A percentile compares a stretch with the other conserved stretches of the same genome.
Evolutionary conservation across 2,888 invertebrate species (phyloP).

Genomic region (Leptinotarsa rubiginosa): DNA sequence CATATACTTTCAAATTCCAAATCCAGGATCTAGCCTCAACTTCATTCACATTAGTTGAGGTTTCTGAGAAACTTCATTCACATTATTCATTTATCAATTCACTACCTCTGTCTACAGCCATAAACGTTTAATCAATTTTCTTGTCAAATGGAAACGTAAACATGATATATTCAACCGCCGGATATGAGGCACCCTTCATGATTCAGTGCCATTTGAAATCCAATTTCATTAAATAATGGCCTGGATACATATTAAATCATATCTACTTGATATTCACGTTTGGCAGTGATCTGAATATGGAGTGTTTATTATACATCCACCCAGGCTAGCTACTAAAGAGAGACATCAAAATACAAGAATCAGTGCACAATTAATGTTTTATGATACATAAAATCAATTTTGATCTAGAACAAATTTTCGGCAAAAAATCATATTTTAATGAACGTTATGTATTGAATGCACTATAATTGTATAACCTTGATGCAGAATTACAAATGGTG

Average conservation of each 20-base stretch:
- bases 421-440: too few relatives aligned
- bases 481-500: too few relatives aligned
- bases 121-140: conserved; percentile 40
- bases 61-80: not conserved
- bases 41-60: too few relatives aligned
- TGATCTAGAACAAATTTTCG: too few relatives aligned
- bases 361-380: not conserved
- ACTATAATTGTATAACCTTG: too few relatives aligned
- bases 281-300: conserved; percentile 6
- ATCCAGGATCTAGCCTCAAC: too few relatives aligned
- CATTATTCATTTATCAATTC: not conserved
- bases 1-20: too few relatives aligned
- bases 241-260: conserved; percentile 17
- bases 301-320: not conserved
- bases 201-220: conserved; percentile 12
- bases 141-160: conserved; percentile 28
- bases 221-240: conserved; percentile 17
- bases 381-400: too few relatives aligned
- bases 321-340: not conserved
- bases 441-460: too few relatives aligned
- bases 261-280: conserved; percentile 5
- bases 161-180: conserved; percentile 19
- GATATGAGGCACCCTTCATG: conserved; percentile 11
- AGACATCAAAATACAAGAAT: not conserved
- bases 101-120: conserved; percentile 28